Percentiles rank a stretch among this genome's conserved stretches.
Conservation (phyloP, 2,888 invertebrate genomes). For the Dyspetes luteomarginatus region DNA sequence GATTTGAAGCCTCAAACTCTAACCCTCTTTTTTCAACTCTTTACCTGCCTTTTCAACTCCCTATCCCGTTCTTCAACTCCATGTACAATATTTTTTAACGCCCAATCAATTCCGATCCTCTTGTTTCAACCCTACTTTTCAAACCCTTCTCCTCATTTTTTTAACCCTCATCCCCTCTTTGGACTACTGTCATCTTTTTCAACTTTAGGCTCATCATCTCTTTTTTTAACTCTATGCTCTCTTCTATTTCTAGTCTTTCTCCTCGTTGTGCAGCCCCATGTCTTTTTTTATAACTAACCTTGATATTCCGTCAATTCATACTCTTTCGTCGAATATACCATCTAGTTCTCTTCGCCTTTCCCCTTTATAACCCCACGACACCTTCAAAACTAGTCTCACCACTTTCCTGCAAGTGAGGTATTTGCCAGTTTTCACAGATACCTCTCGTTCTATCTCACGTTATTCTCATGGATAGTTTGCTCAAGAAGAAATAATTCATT, state of each 20-base stretch:
- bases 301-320: background rate
- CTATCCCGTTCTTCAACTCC: background rate
- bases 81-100: slow-evolving; percentile 16
- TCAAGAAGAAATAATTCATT: slow-evolving; percentile 66
- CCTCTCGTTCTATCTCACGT: slow-evolving; percentile 4
- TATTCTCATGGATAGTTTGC: slow-evolving; percentile 58
- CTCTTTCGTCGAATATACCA: background rate
- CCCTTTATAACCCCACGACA: background rate
- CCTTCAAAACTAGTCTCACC: slow-evolving; percentile 32
- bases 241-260: too few relatives aligned
- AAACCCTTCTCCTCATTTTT: background rate
- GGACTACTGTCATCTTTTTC: too few relatives aligned
- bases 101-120: background rate
- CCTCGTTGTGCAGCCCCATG: too few relatives aligned
- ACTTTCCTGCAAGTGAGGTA: slow-evolving; percentile 10
- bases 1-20: background rate
- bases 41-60: background rate
- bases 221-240: too few relatives aligned
- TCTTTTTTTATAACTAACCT: too few relatives aligned
- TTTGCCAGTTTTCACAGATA: background rate
- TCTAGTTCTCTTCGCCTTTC: background rate
- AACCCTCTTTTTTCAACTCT: slow-evolving; percentile 29
- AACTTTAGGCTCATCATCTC: too few relatives aligned
- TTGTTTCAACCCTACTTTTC: background rate
- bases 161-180: too few relatives aligned